A percentile compares a stretch with the other conserved stretches of the same genome.
phyloP scores from a whole-genome alignment of 1,140 invertebrate genomes.

The Lysiphlebus fabarum region DNA sequence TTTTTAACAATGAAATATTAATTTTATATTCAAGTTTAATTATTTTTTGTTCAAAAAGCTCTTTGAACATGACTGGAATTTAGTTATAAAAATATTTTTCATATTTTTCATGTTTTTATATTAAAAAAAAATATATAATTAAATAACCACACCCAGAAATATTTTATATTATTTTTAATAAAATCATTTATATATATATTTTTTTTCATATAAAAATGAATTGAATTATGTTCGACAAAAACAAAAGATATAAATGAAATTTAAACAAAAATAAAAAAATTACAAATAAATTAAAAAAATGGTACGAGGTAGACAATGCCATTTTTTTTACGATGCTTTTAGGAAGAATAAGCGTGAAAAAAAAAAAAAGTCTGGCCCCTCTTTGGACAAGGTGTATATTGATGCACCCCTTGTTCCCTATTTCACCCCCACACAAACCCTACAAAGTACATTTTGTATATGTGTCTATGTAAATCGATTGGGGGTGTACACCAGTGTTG shows the following conservation, averaged over 20 bases:
- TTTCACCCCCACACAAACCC: not conserved
- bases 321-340: conserved; percentile 14
- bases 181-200: too few relatives aligned
- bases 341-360: conserved; percentile 8
- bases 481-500: conserved; percentile 31
- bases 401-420: conserved; percentile 7
- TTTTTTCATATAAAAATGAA: not conserved
- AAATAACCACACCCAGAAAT: too few relatives aligned
- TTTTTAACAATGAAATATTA: too few relatives aligned
- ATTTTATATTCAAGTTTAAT: too few relatives aligned
- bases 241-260: not conserved
- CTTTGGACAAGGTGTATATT: conserved; percentile 16
- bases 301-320: not conserved
- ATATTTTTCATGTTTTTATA: too few relatives aligned
- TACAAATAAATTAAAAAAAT: conserved; percentile 1
- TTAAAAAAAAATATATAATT: too few relatives aligned
- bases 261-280: not conserved
- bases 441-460: conserved; percentile 19
- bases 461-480: conserved; percentile 36
- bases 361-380: conserved; percentile 5
- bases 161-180: too few relatives aligned
- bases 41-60: too few relatives aligned
- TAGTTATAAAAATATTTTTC: too few relatives aligned
- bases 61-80: too few relatives aligned
- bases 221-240: not conserved